phyloP scores from a whole-genome alignment of 2,888 invertebrate genomes.

The Diaprepes abbreviatus region DNA sequence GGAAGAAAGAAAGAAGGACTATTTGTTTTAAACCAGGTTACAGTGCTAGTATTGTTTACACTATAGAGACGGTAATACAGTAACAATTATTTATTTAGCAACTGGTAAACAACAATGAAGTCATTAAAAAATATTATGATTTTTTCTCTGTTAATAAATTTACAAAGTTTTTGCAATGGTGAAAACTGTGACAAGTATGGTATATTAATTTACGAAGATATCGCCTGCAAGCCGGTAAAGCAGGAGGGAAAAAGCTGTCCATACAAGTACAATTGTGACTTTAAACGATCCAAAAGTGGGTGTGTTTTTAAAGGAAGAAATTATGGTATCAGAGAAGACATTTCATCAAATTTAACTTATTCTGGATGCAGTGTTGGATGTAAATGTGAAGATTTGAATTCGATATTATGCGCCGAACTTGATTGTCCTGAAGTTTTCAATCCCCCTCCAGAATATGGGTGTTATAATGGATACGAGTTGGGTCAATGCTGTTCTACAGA shows the following conservation, averaged over 20 bases:
- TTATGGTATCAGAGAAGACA: conserved; percentile 37
- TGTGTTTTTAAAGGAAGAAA: conserved; percentile 50
- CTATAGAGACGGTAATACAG: no score
- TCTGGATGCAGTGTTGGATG: conserved; percentile 52
- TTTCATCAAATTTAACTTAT: conserved; percentile 45
- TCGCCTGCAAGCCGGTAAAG: conserved; percentile 52
- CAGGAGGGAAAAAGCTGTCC: conserved; percentile 49
- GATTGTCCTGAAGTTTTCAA: conserved; percentile 52
- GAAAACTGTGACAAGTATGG: conserved; percentile 52
- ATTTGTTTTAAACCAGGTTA: no score
- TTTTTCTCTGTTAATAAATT: neutral
- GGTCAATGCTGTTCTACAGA: conserved; percentile 49
- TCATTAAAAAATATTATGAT: neutral
- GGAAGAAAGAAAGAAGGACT: no score
- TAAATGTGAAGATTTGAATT: conserved; percentile 34
- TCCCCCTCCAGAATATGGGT: conserved; percentile 3
- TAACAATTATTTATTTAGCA: no score
- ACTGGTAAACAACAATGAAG: neutral
- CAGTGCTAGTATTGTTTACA: no score
- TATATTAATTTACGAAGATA: conserved; percentile 54
- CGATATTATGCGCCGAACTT: conserved; percentile 49
- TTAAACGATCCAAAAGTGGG: conserved; percentile 41
- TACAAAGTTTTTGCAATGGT: neutral
- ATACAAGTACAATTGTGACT: conserved; percentile 51
- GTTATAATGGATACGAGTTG: conserved; percentile 43